Conservation (phyloP, 1,140 invertebrate genomes). For the Belonocnema kinseyi region DNA sequence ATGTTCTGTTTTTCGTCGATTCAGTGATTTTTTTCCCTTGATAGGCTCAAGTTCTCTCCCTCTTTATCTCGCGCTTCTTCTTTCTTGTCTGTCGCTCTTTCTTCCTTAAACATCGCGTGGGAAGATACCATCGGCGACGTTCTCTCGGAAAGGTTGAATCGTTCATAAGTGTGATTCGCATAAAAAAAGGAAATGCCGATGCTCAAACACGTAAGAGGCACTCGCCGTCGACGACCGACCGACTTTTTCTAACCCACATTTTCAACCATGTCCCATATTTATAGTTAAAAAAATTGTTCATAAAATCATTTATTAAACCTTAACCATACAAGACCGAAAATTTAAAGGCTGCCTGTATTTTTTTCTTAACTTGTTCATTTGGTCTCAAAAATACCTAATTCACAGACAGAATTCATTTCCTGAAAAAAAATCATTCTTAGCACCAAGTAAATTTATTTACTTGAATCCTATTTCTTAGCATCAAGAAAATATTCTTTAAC, state of each 20-base stretch:
- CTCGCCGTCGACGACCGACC: slow-evolving; percentile 20
- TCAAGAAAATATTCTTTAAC: no score
- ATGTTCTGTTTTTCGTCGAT: slow-evolving; percentile 52
- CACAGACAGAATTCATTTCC: no score
- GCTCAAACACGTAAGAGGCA: slow-evolving; percentile 28
- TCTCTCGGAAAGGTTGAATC: slow-evolving; percentile 43
- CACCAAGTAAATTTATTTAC: no score
- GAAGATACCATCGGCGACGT: slow-evolving; percentile 52
- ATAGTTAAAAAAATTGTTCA: background rate
- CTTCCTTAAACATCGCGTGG: slow-evolving; percentile 53
- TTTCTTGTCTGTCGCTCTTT: slow-evolving; percentile 35
- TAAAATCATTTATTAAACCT: no score
- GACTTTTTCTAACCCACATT: background rate
- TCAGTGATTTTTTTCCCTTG: slow-evolving; percentile 51
- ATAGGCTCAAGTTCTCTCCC: slow-evolving; percentile 10
- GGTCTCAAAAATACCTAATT: no score
- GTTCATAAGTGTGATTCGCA: slow-evolving; percentile 31
- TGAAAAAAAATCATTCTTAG: no score
- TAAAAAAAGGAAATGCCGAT: slow-evolving; percentile 31
- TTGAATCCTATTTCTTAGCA: no score
- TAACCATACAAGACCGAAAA: no score
- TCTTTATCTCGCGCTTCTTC: slow-evolving; percentile 10
- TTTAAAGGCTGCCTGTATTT: no score
- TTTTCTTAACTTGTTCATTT: no score
- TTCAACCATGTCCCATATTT: background rate